phyloP scores from a whole-genome alignment of 2,888 invertebrate species.

The Pachliopta kotzebuea region DNA sequence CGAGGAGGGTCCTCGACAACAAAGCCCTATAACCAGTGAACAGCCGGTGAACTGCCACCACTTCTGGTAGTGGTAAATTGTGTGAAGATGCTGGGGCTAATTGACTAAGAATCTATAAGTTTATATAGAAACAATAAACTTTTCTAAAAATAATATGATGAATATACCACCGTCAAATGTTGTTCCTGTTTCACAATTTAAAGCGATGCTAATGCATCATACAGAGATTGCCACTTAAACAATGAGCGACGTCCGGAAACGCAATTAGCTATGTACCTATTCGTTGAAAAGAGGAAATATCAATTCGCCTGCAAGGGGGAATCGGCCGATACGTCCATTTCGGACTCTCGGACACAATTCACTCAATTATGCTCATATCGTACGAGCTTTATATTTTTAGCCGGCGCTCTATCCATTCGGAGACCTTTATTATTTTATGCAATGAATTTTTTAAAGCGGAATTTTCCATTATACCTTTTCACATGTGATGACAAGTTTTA shows the following conservation, averaged over 20 bases:
- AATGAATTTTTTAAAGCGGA: constrained; percentile 13
- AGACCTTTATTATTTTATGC: constrained; percentile 15
- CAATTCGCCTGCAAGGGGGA: constrained; percentile 69
- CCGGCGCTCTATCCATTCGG: constrained; percentile 17
- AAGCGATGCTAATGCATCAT: constrained; percentile 43
- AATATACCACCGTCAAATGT: constrained; percentile 3
- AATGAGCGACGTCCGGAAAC: constrained; percentile 74
- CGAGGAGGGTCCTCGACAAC: no score
- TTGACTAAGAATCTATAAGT: not conserved
- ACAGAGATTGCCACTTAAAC: constrained; percentile 59
- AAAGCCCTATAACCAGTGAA: no score
- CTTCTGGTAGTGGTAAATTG: no score
- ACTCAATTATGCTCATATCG: constrained; percentile 54
- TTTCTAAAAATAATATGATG: not conserved
- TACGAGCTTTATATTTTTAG: constrained; percentile 38
- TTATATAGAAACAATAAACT: not conserved
- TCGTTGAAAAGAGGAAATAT: constrained; percentile 77
- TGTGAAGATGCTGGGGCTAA: no score
- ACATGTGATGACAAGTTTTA: not conserved
- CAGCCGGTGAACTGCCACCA: no score
- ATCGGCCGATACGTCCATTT: constrained; percentile 52
- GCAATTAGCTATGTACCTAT: constrained; percentile 71
- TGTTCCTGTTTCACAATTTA: constrained; percentile 33
- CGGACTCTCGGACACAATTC: constrained; percentile 48
- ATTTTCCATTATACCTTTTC: not conserved